Conservation (phyloP, 2,888 invertebrate species). For the Phymatocera aterrima region DNA sequence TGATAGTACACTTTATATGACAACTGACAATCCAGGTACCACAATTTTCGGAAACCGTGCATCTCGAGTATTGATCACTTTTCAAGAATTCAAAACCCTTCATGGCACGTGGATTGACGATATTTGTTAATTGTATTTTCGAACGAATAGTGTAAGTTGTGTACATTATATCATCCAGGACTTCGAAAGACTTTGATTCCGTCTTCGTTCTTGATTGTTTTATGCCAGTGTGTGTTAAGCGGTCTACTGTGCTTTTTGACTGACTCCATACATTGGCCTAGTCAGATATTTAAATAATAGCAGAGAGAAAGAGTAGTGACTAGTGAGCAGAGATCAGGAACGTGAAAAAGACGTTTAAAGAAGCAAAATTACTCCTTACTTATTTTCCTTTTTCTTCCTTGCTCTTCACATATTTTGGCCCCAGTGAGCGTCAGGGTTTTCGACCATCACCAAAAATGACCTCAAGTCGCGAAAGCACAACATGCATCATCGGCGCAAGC, state of each 20-base stretch:
- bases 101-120: not conserved
- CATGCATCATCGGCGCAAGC: constrained; percentile 75
- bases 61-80: too few relatives aligned
- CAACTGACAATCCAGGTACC: constrained; percentile 13
- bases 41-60: not conserved
- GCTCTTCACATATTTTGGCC: not conserved
- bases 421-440: not conserved
- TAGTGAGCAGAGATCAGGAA: not conserved
- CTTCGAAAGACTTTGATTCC: not conserved
- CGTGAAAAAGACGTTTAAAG: constrained; percentile 11
- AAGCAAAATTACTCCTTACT: not conserved
- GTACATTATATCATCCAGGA: too few relatives aligned
- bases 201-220: not conserved
- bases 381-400: not conserved
- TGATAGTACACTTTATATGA: constrained; percentile 10
- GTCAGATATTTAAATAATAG: constrained; percentile 54
- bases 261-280: constrained; percentile 63
- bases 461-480: constrained; percentile 71
- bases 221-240: constrained; percentile 54
- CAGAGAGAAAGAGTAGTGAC: constrained; percentile 47
- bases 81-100: not conserved
- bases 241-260: constrained; percentile 65
- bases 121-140: not conserved
- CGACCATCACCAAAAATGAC: constrained; percentile 33
- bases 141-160: not conserved